Conservation (phyloP, 2,113 vertebrate genomes). For the Alosa alosa region DNA sequence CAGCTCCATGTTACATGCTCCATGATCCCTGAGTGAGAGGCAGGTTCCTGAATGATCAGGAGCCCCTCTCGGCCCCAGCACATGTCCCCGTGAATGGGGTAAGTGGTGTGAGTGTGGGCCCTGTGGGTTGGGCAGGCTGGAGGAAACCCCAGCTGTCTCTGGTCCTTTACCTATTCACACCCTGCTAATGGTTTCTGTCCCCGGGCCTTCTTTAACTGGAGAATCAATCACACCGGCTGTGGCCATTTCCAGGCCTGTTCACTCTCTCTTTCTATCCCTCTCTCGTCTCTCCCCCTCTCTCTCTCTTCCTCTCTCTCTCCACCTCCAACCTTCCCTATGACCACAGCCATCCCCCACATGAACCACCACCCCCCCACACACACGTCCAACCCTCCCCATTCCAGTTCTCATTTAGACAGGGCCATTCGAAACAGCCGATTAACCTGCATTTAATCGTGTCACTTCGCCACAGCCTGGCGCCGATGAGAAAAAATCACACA, state of each 20-base stretch:
- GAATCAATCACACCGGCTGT: slow-evolving; percentile 49
- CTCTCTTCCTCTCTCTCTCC: background rate
- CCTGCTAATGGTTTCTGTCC: slow-evolving; percentile 50
- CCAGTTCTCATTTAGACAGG: slow-evolving; percentile 46
- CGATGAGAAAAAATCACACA: slow-evolving; percentile 26
- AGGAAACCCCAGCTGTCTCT: slow-evolving; percentile 28
- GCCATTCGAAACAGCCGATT: slow-evolving; percentile 49
- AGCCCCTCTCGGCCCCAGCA: too few relatives aligned
- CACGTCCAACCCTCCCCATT: slow-evolving; percentile 22
- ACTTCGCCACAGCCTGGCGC: slow-evolving; percentile 40
- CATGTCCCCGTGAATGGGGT: too few relatives aligned
- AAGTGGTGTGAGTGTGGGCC: slow-evolving; percentile 7
- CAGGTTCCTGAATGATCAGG: too few relatives aligned
- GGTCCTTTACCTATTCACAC: slow-evolving; percentile 46
- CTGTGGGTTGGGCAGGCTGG: slow-evolving; percentile 13
- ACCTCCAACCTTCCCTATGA: background rate
- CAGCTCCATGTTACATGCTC: background rate
- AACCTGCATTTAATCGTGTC: slow-evolving; percentile 51
- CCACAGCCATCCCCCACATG: background rate
- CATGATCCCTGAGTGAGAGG: too few relatives aligned
- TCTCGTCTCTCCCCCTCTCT: background rate
- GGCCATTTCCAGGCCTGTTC: slow-evolving; percentile 41
- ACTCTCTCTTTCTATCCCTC: background rate
- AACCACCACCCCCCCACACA: background rate
- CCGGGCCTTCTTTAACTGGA: slow-evolving; percentile 50